Conservation (phyloP, 2,797 vertebrate genomes). For the Epinephelus malabaricus region DNA sequence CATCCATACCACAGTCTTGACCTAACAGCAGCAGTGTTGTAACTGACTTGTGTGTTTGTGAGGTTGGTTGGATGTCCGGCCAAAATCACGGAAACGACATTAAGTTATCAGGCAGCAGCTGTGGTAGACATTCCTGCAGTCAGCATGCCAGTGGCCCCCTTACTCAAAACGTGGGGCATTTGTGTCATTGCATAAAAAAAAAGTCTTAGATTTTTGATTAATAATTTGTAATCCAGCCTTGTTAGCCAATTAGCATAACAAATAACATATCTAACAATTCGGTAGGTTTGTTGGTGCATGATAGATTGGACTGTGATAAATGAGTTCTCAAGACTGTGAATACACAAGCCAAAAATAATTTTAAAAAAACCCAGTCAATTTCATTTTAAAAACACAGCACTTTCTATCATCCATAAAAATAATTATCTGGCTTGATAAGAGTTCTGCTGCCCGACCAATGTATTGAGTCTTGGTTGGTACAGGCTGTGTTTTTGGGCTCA, state of each 20-base stretch:
- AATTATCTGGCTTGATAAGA: neutral
- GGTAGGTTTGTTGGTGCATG: neutral
- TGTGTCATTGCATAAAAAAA: no score
- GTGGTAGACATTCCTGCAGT: no score
- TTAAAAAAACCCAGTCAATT: neutral
- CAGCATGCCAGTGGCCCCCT: no score
- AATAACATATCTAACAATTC: neutral
- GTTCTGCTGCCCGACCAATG: neutral
- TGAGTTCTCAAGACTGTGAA: neutral
- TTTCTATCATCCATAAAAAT: neutral
- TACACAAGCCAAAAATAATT: neutral
- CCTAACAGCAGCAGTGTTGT: no score
- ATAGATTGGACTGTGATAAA: neutral
- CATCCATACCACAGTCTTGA: no score
- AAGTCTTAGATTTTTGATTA: neutral
- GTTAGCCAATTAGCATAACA: neutral
- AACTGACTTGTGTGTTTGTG: no score
- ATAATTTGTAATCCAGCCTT: neutral
- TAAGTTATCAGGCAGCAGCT: no score
- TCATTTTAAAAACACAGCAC: neutral
- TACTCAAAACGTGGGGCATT: no score
- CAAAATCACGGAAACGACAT: no score
- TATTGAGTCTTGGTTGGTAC: neutral
- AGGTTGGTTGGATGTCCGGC: no score
- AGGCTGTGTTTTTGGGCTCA: neutral